Base-by-base conservation (phyloP, 2,888 invertebrate genomes). In the Plagiodera versicolora region DNA sequence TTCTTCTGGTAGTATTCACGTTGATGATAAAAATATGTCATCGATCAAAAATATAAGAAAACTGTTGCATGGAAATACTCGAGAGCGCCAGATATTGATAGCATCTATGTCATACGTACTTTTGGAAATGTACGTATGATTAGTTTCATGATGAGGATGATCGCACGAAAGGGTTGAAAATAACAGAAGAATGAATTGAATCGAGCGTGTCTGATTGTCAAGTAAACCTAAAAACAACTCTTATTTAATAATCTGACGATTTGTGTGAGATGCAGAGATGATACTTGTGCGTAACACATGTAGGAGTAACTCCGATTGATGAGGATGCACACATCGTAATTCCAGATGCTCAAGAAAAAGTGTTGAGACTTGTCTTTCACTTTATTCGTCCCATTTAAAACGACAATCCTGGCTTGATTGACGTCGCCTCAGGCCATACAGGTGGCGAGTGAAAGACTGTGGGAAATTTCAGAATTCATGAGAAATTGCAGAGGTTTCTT, bases 351-450 rank as follows among this genome's bases (percentile, higher is more conserved):
- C 63, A 69, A 66, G 11, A 66, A 67, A 57, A 68, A 71, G 39
- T 67, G 64, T 61, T 69, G 46, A 19, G 67, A 67, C 28, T 47
- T 68, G 64, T 73, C 70, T 61, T 63, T 61, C 52, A 74, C 67
- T 57, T 73, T 69, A 61, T 72, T 74, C 20, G 73, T 74, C 56
- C 66, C 69, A 58, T 64, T 68, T 51, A 72, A 73, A 10, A 68
- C 61, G 11, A 24, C 58, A 59, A 59, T 60, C 24, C 61, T 62
- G 17, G 68, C 70, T 60, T 60, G 45, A 58, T 72, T 67, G 45
- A 74, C 68, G 64, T 72, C 67, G 19, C 44, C 55, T 71, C 44
- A 67, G 45, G 17, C 68, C 64, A 58, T 72, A 73, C 61, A 72
- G 61, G 24, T 65, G 67, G 61, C 72, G 72, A 46, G 59, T 64